Conservation (phyloP, 2,113 vertebrate species). For the Drymodes brunneopygia region DNA sequence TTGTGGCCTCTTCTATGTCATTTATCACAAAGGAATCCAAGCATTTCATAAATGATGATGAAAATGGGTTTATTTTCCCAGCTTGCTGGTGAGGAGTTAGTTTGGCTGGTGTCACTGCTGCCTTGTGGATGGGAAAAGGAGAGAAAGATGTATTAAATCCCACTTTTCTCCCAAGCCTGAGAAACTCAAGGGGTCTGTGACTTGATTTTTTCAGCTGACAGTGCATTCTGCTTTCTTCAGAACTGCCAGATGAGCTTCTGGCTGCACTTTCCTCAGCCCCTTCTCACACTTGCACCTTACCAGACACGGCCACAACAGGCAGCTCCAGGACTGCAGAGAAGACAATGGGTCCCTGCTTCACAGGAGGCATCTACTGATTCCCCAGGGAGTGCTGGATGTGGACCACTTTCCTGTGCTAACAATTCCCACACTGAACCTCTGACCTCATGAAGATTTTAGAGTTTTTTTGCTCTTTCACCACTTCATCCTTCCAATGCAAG, state of each 20-base stretch:
- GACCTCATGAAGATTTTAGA: background rate
- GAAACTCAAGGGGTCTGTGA: background rate
- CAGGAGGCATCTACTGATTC: background rate
- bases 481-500: background rate
- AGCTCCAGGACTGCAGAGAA: background rate
- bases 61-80: constrained; percentile 25
- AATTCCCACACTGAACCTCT: background rate
- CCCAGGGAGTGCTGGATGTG: background rate
- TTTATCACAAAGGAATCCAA: constrained; percentile 25
- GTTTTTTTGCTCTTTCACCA: background rate
- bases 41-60: constrained; percentile 7
- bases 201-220: background rate
- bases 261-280: background rate
- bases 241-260: background rate
- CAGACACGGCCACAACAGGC: background rate
- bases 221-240: background rate
- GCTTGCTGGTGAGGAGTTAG: background rate
- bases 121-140: background rate
- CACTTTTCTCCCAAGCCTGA: background rate
- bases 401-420: background rate
- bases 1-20: background rate
- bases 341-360: background rate
- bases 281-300: background rate
- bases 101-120: background rate
- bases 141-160: background rate